Conservation (phyloP, 2,888 invertebrate genomes). For the Xanthia icteritia region DNA sequence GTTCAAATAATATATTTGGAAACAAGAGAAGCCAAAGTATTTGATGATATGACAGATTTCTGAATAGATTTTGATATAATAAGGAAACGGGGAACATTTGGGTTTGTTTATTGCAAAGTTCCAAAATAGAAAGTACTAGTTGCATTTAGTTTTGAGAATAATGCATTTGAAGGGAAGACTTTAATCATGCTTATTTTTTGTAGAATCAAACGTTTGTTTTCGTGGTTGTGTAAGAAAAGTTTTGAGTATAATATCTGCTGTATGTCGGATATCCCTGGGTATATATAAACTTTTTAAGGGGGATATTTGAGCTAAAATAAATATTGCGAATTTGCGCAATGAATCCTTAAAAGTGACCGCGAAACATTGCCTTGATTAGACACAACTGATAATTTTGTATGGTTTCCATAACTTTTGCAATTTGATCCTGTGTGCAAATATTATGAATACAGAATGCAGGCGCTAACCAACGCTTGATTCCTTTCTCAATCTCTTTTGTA, state of each 20-base stretch:
- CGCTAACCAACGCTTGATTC: background rate
- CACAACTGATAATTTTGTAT: background rate
- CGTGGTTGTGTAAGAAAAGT: slow-evolving; percentile 13
- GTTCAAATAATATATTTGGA: slow-evolving; percentile 65
- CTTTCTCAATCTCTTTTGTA: slow-evolving; percentile 6
- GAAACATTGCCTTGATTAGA: background rate
- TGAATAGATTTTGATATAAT: slow-evolving; percentile 63
- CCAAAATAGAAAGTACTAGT: slow-evolving; percentile 23
- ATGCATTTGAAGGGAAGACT: slow-evolving; percentile 13
- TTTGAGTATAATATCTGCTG: background rate
- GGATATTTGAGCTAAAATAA: background rate
- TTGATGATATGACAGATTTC: slow-evolving; percentile 71
- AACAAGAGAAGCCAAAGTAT: slow-evolving; percentile 66
- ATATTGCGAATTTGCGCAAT: slow-evolving; percentile 7
- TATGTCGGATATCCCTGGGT: background rate
- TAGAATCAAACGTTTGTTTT: slow-evolving; percentile 17
- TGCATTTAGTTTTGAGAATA: slow-evolving; percentile 22
- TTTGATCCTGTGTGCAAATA: slow-evolving; percentile 15
- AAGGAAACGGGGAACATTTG: slow-evolving; percentile 46
- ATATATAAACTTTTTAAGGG: background rate
- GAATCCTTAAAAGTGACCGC: background rate
- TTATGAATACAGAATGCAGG: slow-evolving; percentile 6
- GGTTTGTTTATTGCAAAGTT: slow-evolving; percentile 51
- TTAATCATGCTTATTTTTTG: slow-evolving; percentile 24
- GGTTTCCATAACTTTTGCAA: slow-evolving; percentile 17